Evolutionary conservation across 2,797 vertebrate genomes (phyloP), one percentile per base, ranked within the genome.

Genomic region (Phyllotis vaccarum): DNA sequence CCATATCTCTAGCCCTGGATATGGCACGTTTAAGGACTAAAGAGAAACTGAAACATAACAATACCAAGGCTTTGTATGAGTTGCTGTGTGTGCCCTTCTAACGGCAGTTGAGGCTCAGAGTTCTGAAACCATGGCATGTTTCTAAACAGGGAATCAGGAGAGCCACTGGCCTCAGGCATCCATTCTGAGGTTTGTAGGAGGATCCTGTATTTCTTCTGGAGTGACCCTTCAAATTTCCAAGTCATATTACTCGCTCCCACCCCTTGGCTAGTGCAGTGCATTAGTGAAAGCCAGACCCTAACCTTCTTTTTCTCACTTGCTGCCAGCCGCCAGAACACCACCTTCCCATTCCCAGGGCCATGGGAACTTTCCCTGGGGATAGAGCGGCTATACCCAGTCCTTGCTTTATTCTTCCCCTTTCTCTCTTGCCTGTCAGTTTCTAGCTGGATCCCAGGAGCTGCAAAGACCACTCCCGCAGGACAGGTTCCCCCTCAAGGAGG

Each of bases 261-360:
- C 43, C 46, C 72, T 89, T 60, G 79, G 80, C 75, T 66, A 76
- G 40, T 37, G 54, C 19, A n/a, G 22, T 70, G 78, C 72, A 14
- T 66, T 68, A 43, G 11, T 29, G 27, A 37, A 88, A 79, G 64
- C 54, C 68, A 93, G 93, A 86, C 83, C 52, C 31, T 22, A 89
- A 78, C 86, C 54, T 43, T 2, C 27, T 43, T 31, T 91, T 82
- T 74, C 91, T 72, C 90, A 0, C 0, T 74, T 88, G 70, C 92
- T 81, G n/a, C 82, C 86, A 72, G 56, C 87, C 66, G 83, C 75
- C 87, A 78, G 72, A 90, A 92, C 86, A 92, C 86, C 74, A 79
- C 82, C 70, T 93, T 96, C 82, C 90, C 92, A 89, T 96, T 97
- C 92, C 80, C 66, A 17, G 93, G 88, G 70, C 75, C 62, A 75